Conservation (phyloP, 2,888 invertebrate genomes). For the Lypha dubia region DNA sequence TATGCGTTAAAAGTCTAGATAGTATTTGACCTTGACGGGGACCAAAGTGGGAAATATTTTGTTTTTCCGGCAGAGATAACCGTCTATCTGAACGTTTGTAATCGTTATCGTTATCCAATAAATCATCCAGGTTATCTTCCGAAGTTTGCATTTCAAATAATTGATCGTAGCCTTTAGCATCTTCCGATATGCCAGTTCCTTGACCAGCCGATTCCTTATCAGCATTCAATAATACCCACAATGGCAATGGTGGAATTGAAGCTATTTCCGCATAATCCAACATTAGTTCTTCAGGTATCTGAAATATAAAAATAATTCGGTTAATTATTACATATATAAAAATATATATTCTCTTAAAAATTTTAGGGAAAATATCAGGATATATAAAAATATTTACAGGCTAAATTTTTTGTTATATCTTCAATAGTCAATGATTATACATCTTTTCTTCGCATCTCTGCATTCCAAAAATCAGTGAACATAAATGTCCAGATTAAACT, state of each 20-base stretch:
- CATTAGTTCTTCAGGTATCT: constrained; percentile 93
- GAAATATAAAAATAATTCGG: constrained; percentile 5
- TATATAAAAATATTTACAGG: not conserved
- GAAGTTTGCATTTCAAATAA: constrained; percentile 92
- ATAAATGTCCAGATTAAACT: no score
- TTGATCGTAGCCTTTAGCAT: constrained; percentile 91
- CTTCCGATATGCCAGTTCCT: constrained; percentile 75
- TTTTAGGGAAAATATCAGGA: not conserved
- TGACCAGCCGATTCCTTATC: constrained; percentile 90
- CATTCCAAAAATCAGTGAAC: no score
- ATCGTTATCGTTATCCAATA: constrained; percentile 90
- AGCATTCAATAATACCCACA: constrained; percentile 97
- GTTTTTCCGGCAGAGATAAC: constrained; percentile 89
- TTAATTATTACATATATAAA: not conserved
- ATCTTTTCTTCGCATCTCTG: no score
- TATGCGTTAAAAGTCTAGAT: constrained; percentile 96
- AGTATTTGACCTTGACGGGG: constrained; percentile 93
- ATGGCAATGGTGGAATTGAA: constrained; percentile 98
- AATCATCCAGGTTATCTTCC: constrained; percentile 92
- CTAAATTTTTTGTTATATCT: no score
- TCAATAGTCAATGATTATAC: no score
- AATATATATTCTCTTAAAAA: not conserved
- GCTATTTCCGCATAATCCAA: constrained; percentile 97
- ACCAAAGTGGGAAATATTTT: constrained; percentile 93
- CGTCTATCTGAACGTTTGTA: constrained; percentile 86